Percentiles rank a stretch among this genome's conserved stretches.
phyloP scores from a whole-genome alignment of 1,140 invertebrate species.

The Oryzaephilus surinamensis region DNA sequence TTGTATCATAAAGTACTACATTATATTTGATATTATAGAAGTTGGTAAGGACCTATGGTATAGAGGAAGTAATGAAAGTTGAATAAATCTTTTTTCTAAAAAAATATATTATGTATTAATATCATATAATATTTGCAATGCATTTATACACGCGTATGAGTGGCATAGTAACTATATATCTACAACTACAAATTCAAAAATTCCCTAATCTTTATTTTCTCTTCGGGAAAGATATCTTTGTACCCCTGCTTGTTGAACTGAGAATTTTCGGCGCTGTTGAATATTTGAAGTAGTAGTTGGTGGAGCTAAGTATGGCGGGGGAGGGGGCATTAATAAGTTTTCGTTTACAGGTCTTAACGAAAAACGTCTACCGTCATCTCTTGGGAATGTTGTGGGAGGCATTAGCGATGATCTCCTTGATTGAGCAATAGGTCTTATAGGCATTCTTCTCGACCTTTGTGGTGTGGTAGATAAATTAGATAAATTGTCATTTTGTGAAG shows the following conservation, averaged over 20 bases:
- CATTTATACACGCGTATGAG: too few relatives aligned
- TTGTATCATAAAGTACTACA: too few relatives aligned
- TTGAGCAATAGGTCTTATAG: constrained; percentile 19
- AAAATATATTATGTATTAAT: too few relatives aligned
- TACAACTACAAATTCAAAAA: too few relatives aligned
- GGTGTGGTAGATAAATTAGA: constrained; percentile 33
- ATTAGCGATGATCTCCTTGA: constrained; percentile 14
- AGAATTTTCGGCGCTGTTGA: neutral
- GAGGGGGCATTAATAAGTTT: constrained; percentile 10
- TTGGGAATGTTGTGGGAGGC: neutral
- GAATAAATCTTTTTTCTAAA: too few relatives aligned
- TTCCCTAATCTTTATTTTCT: too few relatives aligned
- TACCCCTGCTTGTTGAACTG: constrained; percentile 8
- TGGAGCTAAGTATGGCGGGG: constrained; percentile 5
- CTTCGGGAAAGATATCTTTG: too few relatives aligned
- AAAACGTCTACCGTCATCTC: constrained; percentile 33
- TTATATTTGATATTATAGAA: too few relatives aligned
- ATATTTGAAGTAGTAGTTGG: neutral
- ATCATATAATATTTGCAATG: too few relatives aligned
- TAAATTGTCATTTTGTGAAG: constrained; percentile 1
- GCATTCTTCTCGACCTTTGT: constrained; percentile 17
- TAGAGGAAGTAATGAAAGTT: too few relatives aligned
- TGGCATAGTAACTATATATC: too few relatives aligned
- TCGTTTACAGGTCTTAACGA: constrained; percentile 38
- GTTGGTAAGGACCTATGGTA: too few relatives aligned